phyloP scores from a whole-genome alignment of 2,888 invertebrate species.

The Rambutsinella grinnellia region DNA sequence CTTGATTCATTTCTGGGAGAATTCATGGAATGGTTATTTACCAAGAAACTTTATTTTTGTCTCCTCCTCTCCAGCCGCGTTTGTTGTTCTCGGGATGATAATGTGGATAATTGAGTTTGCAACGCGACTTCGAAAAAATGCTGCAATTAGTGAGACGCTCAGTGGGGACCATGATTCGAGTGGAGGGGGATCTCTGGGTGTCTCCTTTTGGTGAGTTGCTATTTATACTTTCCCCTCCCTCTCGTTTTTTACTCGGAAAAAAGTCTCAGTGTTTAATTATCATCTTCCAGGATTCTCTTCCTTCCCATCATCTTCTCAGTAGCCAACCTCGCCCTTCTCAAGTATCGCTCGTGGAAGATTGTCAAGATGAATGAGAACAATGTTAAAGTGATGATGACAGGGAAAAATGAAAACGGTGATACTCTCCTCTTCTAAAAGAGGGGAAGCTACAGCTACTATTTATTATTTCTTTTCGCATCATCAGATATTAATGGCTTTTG shows the following conservation, averaged over 20 bases:
- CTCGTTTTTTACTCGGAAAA: not conserved
- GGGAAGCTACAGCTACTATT: too few species aligned
- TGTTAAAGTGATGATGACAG: slow-evolving; percentile 47
- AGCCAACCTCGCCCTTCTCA: slow-evolving; percentile 57
- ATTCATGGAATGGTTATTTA: not conserved
- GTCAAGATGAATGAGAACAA: slow-evolving; percentile 49
- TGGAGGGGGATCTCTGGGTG: slow-evolving; percentile 38
- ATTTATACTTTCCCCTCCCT: not conserved
- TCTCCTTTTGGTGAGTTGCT: slow-evolving; percentile 59
- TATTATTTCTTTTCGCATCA: too few species aligned
- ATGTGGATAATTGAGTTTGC: slow-evolving; percentile 54
- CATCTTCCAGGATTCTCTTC: slow-evolving; percentile 52
- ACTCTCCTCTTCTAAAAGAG: slow-evolving; percentile 60
- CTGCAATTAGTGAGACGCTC: slow-evolving; percentile 57
- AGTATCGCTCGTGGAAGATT: slow-evolving; percentile 58
- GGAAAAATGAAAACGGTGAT: slow-evolving; percentile 52
- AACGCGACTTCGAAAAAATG: slow-evolving; percentile 47
- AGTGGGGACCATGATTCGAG: not conserved
- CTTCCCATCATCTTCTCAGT: slow-evolving; percentile 44
- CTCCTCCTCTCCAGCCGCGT: slow-evolving; percentile 29
- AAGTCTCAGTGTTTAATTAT: slow-evolving; percentile 3
- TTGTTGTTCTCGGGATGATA: slow-evolving; percentile 48
- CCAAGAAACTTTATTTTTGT: not conserved
- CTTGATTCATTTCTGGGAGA: not conserved
- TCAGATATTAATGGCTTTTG: too few species aligned